Evolutionary conservation across 2,888 invertebrate genomes (phyloP).

Genomic region (Trileptium ribeirensis): DNA sequence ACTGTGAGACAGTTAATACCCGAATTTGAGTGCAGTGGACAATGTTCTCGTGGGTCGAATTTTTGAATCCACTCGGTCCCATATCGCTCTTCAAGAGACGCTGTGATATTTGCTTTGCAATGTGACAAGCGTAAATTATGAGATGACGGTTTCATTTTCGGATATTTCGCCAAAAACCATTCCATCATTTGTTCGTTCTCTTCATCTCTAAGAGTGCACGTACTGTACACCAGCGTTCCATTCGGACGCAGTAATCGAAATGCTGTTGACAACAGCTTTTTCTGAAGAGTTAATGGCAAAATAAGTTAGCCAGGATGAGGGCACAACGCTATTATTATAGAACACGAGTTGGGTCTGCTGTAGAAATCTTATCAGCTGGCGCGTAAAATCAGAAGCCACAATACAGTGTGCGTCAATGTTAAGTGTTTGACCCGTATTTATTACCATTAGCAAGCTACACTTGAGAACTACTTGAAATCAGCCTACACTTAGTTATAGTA

Average conservation of each 20-base stretch:
- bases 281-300: too few relatives aligned
- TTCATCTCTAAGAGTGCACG: constrained; percentile 5
- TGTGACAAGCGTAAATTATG: background rate
- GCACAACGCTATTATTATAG: too few relatives aligned
- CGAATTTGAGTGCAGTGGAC: background rate
- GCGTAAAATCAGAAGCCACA: too few relatives aligned
- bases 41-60: background rate
- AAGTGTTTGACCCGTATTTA: too few relatives aligned
- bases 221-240: constrained; percentile 12
- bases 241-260: background rate
- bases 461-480: too few relatives aligned
- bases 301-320: too few relatives aligned
- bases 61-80: background rate
- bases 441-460: too few relatives aligned
- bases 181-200: constrained; percentile 18
- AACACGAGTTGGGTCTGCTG: too few relatives aligned
- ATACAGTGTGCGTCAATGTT: too few relatives aligned
- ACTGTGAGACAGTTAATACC: background rate
- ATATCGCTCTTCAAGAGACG: background rate
- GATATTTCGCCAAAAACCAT: constrained; percentile 22
- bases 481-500: too few relatives aligned
- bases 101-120: background rate
- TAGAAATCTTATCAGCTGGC: too few relatives aligned
- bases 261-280: background rate
- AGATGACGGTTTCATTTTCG: background rate